phyloP scores from a whole-genome alignment of 2,888 invertebrate species.

The Liopterus haemorrhoidalis region DNA sequence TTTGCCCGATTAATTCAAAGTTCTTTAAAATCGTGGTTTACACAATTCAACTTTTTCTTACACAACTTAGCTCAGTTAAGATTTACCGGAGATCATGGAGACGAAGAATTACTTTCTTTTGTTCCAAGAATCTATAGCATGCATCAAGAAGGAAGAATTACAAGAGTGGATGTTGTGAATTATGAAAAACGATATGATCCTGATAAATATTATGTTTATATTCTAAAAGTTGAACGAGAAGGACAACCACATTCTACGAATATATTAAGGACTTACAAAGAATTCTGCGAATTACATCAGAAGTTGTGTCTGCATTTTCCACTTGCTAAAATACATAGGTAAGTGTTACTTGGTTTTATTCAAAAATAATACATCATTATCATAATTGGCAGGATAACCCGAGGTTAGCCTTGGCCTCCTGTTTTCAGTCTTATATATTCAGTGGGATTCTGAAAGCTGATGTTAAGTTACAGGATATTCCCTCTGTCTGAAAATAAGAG shows the following conservation, averaged over 20 bases:
- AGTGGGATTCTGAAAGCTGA: too few relatives aligned
- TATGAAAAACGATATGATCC: constrained; percentile 95
- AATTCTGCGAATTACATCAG: constrained; percentile 93
- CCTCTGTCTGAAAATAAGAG: too few relatives aligned
- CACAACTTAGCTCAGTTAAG: constrained; percentile 93
- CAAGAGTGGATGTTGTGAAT: constrained; percentile 76
- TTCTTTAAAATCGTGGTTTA: constrained; percentile 87
- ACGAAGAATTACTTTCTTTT: constrained; percentile 80
- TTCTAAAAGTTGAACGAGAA: constrained; percentile 75
- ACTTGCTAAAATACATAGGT: constrained; percentile 85
- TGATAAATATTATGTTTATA: constrained; percentile 95
- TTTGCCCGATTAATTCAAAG: constrained; percentile 95
- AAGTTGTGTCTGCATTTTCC: constrained; percentile 90
- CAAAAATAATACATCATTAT: background rate
- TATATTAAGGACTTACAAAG: constrained; percentile 90
- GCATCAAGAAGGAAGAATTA: constrained; percentile 83
- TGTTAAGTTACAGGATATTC: too few relatives aligned
- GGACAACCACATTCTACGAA: constrained; percentile 81
- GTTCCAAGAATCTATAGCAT: constrained; percentile 85
- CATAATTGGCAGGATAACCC: too few relatives aligned
- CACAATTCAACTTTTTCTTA: constrained; percentile 96
- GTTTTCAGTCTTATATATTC: too few relatives aligned
- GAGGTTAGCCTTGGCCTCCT: too few relatives aligned
- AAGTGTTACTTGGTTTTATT: constrained; percentile 38
- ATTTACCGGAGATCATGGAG: constrained; percentile 81